Evolutionary conservation across 1,140 invertebrate species (phyloP), one percentile per base, ranked within the genome.

Genomic region (Drosophila mayri): DNA sequence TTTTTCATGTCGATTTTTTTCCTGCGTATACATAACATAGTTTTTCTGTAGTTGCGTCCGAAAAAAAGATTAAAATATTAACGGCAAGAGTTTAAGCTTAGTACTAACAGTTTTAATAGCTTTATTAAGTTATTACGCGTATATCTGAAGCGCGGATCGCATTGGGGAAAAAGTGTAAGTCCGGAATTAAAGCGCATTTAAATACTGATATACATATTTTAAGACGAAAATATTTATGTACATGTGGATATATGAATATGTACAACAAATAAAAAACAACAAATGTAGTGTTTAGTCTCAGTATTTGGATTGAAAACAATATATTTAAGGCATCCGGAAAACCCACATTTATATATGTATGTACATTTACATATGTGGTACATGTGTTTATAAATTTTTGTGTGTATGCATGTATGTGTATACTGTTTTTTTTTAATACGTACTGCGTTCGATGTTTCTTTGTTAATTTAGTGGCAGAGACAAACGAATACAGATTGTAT

Each of bases 1-100:
- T 41, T 41, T 41, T 18, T 41, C 40, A 41, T 41, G n/a, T 52
- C 50, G 30, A 54, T 54, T 64, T 64, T 43, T 64, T 64, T 64
- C 35, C 62, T 64, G 62, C 55, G 62, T 64, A 64, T 64, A 64
- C 62, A 64, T 60, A 64, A 64, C 57, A 30, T 63, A 64, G 55
- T 64, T 61, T 61, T 54, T n/a, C 16, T 63, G 61, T 61, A 40
- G 58, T 64, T 62, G 62, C 59, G 32, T 61, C 14, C 28, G 12
- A 41, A 61, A 61, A 64, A 64, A 64, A 54, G 12, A 37, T 38
- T 43, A 25, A 64, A 41, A 43, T 41, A 61, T 22, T 16, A 43
- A 9, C 28, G 11, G 20, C 25, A 64, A 41, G 14, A 12, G 38
- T 35, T 28, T 4, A 3, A 16, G 20, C 28, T 62, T 25, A 18